A percentile compares a stretch with the other conserved stretches of the same genome.
These are phyloP conservation scores for Acanthiza pusilla DNA, from an alignment of 2,797 vertebrate genomes.

Conservation along the genomic window DNA sequence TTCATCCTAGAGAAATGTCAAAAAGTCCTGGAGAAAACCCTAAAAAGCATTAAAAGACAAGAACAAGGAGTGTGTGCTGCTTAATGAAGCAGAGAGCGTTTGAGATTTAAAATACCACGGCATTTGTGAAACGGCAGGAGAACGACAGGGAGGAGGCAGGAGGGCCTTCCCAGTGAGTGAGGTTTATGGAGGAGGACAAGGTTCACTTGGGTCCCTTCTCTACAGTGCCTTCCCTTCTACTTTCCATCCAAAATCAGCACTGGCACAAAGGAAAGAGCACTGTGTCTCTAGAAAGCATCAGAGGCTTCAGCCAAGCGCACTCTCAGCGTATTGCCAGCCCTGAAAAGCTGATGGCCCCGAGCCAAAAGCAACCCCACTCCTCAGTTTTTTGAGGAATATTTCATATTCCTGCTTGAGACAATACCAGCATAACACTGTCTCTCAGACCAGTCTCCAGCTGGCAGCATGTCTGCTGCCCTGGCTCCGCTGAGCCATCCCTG, in stretches of 20 bases:
- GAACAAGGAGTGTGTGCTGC: constrained; percentile 53
- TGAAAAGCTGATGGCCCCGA: neutral
- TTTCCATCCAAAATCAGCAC: neutral
- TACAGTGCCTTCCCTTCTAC: neutral
- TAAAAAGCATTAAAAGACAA: constrained; percentile 65
- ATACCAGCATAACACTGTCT: neutral
- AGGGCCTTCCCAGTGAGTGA: neutral
- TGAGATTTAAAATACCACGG: neutral
- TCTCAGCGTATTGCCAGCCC: neutral
- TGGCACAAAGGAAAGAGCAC: neutral
- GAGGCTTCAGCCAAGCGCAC: neutral
- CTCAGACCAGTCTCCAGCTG: neutral
- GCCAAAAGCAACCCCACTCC: neutral
- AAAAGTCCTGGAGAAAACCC: constrained; percentile 70
- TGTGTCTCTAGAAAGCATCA: neutral
- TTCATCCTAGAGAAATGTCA: constrained; percentile 67
- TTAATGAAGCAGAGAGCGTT: neutral
- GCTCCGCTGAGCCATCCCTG: fast-evolving
- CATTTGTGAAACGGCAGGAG: neutral
- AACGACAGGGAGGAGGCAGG: neutral
- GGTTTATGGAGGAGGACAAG: neutral
- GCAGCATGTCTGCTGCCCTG: neutral
- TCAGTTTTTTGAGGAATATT: neutral
- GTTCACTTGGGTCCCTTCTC: neutral
- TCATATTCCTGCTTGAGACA: neutral